Evolutionary conservation across 2,113 vertebrate species (phyloP).

Genomic region (Nothocercus julius): DNA sequence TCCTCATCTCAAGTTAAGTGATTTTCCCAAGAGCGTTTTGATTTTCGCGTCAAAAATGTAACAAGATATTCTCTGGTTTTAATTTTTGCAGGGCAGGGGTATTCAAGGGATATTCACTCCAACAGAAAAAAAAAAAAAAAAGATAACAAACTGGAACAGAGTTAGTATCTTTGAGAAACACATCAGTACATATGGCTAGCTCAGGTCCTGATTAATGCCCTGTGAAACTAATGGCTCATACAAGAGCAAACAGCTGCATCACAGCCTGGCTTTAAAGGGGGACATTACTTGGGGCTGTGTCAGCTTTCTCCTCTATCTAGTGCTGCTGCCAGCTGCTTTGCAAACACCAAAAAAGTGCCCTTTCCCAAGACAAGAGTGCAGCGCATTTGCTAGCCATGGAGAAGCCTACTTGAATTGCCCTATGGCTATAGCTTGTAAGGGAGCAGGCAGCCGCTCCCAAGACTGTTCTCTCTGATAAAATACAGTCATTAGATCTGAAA

Average conservation of each 20-base stretch:
- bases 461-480: not conserved
- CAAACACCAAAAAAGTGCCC: not conserved
- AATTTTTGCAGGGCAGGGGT: not conserved
- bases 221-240: not conserved
- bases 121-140: conserved; percentile 29
- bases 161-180: not conserved
- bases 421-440: not conserved
- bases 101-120: not conserved
- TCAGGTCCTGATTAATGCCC: not conserved
- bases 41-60: conserved; percentile 6
- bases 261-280: not conserved
- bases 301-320: not conserved
- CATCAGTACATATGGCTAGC: not conserved
- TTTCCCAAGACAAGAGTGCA: not conserved
- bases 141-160: not conserved
- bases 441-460: not conserved
- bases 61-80: not conserved
- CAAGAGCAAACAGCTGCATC: not conserved
- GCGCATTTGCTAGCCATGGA: not conserved
- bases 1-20: not conserved
- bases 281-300: no score
- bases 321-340: not conserved
- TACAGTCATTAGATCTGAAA: not conserved
- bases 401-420: not conserved
- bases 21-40: conserved; percentile 1